Evolutionary conservation across 2,797 vertebrate genomes (phyloP), one percentile per base, ranked within the genome.

Genomic region (Micropoecilia bifurca): DNA sequence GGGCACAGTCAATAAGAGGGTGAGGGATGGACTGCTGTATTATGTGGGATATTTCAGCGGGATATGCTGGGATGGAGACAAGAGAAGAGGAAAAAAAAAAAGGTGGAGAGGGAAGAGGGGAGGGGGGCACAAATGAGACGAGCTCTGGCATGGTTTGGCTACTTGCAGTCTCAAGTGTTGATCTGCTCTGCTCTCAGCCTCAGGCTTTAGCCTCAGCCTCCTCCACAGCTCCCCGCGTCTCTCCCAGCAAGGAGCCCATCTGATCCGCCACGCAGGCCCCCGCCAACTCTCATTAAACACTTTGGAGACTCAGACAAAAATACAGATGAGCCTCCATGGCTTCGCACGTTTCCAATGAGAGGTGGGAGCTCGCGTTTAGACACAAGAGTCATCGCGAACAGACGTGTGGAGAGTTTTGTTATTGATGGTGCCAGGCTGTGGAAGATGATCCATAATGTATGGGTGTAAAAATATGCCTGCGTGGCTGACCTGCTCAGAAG

Each of bases 271-370:
- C 83, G 85, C 81, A 88, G 86, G 89, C 82, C 90, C 88, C 87
- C 50, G 87, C 93, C 92, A 91, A 91, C 92, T 93, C 93, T 94
- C 91, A 95, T 94, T 94, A 93, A 93, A 93, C 91, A 95, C 91
- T 92, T 91, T 86, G 88, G 86, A 92, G 91, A 90, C 84, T 92
- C 83, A 82, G 84, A 90, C 89, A 89, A 91, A 93, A 89, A 93
- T 89, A 93, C 91, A 93, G 90, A 92, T 88, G 90, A 93, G 87
- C 85, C 88, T 91, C 84, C 83, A 80, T 39, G 80, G 88, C 83
- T 92, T 92, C 86, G 85, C 91, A 88, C 82, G 85, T 89, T 87
- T 75, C 85, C 59, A 73, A 83, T 74, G 85, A 89, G 86, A 92
- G 81, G 89, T 89, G 89, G 87, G 82, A 89, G 91, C 82, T 85